Evolutionary conservation across 2,888 invertebrate genomes (phyloP), one percentile per base, ranked within the genome.

Genomic region (Agonopterix alstromeriana): DNA sequence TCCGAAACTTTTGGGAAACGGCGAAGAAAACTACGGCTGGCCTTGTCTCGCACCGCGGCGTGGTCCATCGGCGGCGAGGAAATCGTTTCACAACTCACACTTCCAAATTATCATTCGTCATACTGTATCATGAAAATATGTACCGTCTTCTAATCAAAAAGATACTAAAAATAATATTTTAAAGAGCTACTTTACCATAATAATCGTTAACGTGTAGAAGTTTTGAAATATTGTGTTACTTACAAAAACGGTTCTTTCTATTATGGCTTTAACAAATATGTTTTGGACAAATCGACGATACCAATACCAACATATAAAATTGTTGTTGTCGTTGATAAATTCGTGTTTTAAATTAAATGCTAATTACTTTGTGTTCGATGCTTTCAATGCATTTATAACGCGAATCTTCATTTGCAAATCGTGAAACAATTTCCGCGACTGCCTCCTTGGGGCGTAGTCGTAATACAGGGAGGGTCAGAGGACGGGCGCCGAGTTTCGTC

Each of bases 401-500:
- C 12, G 12, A 14, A 27, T 27, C 27, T 27, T 27, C 27, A 27
- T 27, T 27, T 27, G 27, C 27, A 27, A 27, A 36, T 38, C 47
- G 10, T 43, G 75, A 77, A 80, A 79, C 71, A 72, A 80, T 77
- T 81, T 77, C 70, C 70, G 77, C 76, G 77, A 69, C 69, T 73
- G 72, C 72, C 73, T 77, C 58, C 60, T 67, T 70, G 70, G 74
- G 72, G 71, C 73, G 70, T 75, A 69, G 75, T 77, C 56, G 58
- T 74, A 65, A 63, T 60, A 59, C 68, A 72, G 63, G 70, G 73
- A 70, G 77, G 81, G 75, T 81, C 77, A 81, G 80, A 83, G 81
- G 78, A 82, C 74, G 75, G 83, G 82, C 78, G 87, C 87, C 85
- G 87, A 84, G 86, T 86, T 84, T 80, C 82, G 83, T 86, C 85